A percentile compares a stretch with the other conserved stretches of the same genome.
phyloP scores from a whole-genome alignment of 2,113 vertebrate genomes.

The Gobio gobio region DNA sequence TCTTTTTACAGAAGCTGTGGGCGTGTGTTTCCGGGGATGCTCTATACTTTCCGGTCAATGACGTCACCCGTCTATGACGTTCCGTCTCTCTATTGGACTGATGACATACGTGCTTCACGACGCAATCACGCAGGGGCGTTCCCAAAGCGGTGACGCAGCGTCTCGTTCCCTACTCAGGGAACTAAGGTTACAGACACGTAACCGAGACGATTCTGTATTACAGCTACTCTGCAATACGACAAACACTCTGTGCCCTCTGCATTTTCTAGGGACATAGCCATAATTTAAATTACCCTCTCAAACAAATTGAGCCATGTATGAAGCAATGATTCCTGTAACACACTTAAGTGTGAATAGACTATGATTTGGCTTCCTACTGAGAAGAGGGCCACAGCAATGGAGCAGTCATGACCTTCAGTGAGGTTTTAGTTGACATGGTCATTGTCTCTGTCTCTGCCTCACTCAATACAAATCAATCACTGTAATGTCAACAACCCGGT shows the following conservation, averaged over 20 bases:
- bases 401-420: constrained; percentile 1
- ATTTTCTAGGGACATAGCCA: background rate
- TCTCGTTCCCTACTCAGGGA: no score
- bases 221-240: background rate
- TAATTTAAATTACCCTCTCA: constrained; percentile 23
- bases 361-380: background rate
- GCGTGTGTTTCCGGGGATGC: no score
- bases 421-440: background rate
- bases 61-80: no score
- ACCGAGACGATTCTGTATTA: constrained; percentile 18
- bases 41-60: no score
- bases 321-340: constrained; percentile 5
- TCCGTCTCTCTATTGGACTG: no score
- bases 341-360: constrained; percentile 13
- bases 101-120: no score
- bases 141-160: no score
- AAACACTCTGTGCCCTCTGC: constrained; percentile 10
- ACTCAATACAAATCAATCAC: constrained; percentile 30
- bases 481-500: constrained; percentile 14
- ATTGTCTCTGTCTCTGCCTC: constrained; percentile 37
- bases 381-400: background rate
- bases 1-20: no score
- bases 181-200: no score
- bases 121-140: no score
- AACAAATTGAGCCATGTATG: constrained; percentile 16